Conservation (phyloP, 2,888 invertebrate genomes). For the Enchytraeus crypticus region DNA sequence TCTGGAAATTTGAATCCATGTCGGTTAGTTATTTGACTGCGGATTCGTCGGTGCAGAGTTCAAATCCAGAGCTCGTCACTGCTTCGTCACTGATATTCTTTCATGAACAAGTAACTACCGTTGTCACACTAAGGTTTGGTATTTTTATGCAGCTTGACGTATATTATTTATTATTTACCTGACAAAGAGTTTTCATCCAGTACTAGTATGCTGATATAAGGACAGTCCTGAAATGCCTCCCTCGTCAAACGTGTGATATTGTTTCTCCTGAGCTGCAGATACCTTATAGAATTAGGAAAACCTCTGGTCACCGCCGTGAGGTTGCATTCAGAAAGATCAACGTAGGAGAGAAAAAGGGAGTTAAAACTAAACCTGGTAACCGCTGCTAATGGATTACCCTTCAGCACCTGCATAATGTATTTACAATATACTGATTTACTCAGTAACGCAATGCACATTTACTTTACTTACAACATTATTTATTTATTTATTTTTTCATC, state of each 20-base stretch:
- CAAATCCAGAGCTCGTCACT: no score
- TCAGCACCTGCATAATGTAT: constrained; percentile 9
- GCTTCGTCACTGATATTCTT: no score
- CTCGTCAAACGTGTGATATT: constrained; percentile 21
- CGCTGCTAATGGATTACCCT: constrained; percentile 21
- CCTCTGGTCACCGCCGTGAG: constrained; percentile 23
- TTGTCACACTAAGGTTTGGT: no score
- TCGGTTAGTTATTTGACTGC: no score
- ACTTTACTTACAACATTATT: no score
- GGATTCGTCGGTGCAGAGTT: no score
- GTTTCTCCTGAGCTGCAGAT: constrained; percentile 26
- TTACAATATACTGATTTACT: background rate
- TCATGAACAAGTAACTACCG: no score
- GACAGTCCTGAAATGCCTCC: constrained; percentile 17
- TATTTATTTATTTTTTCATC: no score
- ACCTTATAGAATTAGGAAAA: constrained; percentile 27
- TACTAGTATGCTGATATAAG: constrained; percentile 66
- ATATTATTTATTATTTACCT: background rate
- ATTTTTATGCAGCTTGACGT: no score
- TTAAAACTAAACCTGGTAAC: constrained; percentile 23
- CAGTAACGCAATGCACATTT: no score
- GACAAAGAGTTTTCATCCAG: constrained; percentile 61
- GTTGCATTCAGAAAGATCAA: constrained; percentile 27
- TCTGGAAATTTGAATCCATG: no score
- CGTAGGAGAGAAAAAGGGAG: constrained; percentile 23